phyloP scores from a whole-genome alignment of 2,113 vertebrate species.

The Pelvicachromis taeniatus region DNA sequence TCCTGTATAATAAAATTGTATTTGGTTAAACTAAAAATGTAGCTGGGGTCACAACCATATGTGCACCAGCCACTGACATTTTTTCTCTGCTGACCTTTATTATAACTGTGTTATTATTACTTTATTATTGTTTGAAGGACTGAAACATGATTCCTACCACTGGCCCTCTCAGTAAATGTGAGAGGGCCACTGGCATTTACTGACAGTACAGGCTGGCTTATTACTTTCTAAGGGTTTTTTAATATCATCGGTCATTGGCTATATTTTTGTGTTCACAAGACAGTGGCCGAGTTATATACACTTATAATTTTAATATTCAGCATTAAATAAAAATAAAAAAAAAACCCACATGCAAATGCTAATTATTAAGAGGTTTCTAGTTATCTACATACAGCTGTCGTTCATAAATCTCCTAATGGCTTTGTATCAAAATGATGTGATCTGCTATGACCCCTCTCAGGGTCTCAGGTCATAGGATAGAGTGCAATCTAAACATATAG shows the following conservation, averaged over 20 bases:
- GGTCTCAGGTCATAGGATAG: background rate
- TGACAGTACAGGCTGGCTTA: background rate
- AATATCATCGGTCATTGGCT: background rate
- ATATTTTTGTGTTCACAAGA: background rate
- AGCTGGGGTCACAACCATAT: background rate
- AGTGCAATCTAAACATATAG: too few relatives aligned
- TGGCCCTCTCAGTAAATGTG: background rate
- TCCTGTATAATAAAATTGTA: background rate
- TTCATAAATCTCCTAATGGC: background rate
- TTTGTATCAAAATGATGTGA: background rate
- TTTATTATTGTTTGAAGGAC: background rate
- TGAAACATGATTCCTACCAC: background rate
- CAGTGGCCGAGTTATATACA: background rate
- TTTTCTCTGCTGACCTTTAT: background rate
- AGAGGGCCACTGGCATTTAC: background rate
- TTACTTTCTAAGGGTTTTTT: background rate
- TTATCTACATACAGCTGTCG: background rate
- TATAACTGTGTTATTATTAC: background rate
- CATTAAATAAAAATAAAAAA: too few relatives aligned
- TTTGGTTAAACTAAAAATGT: background rate
- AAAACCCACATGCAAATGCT: background rate
- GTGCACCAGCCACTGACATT: background rate
- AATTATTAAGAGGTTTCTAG: background rate
- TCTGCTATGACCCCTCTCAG: too few relatives aligned
- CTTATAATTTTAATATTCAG: background rate